A percentile compares a stretch with the other conserved stretches of the same genome.
These are phyloP conservation scores for Manduca sexta DNA, from an alignment of 1,140 invertebrate species.

Conservation along the genomic window DNA sequence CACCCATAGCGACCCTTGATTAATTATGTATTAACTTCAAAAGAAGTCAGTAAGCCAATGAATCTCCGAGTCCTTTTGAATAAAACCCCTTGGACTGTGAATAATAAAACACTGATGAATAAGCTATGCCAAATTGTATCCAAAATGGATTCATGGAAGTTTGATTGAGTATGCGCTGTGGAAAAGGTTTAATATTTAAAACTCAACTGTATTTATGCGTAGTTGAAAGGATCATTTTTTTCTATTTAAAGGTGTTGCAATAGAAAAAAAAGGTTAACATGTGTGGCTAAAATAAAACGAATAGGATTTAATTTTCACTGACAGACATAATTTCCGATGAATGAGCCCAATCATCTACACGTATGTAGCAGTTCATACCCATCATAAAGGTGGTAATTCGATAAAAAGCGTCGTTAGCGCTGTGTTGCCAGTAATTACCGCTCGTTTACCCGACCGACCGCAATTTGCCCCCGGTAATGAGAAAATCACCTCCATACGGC, in stretches of 20 bases:
- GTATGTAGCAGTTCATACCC: too few species aligned
- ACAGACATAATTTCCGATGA: too few species aligned
- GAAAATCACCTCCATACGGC: constrained; percentile 10
- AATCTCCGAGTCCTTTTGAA: constrained; percentile 1
- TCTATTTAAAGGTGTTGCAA: too few species aligned
- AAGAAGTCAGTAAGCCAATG: constrained; percentile 19
- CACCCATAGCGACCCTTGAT: constrained; percentile 2
- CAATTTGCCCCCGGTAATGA: constrained; percentile 18
- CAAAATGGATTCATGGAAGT: too few species aligned
- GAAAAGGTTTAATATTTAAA: too few species aligned
- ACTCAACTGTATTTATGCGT: too few species aligned
- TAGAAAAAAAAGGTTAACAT: too few species aligned
- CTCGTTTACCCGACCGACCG: constrained; percentile 3
- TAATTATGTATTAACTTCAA: constrained; percentile 23
- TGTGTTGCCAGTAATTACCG: constrained; percentile 16
- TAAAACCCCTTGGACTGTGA: constrained; percentile 1
- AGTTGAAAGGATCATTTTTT: too few species aligned
- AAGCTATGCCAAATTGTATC: background rate
- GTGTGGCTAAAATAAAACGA: too few species aligned
- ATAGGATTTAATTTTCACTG: too few species aligned
- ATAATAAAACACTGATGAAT: constrained; percentile 8
- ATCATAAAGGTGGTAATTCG: constrained; percentile 6
- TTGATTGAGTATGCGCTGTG: too few species aligned
- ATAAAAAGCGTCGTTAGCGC: constrained; percentile 20
- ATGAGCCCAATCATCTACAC: too few species aligned